Percentiles rank a stretch among this genome's conserved stretches.
Evolutionary conservation across 2,888 invertebrate species (phyloP).

Genomic region (Tillus elongatus): DNA sequence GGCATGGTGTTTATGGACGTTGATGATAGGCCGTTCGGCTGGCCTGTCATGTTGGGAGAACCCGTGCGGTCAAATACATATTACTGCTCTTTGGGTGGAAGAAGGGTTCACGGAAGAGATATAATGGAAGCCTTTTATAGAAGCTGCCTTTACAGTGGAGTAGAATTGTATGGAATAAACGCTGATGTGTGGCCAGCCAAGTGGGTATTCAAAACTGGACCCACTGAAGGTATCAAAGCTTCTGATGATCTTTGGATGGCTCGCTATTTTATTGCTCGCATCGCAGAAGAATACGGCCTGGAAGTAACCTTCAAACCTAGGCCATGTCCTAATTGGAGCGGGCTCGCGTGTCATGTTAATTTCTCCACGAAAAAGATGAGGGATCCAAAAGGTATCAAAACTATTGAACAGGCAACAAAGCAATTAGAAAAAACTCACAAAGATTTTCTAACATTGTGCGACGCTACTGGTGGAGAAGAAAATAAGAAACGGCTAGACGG

Average conservation of each 20-base stretch:
- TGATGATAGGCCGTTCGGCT: conserved; percentile 59
- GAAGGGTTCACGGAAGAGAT: conserved; percentile 68
- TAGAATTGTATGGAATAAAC: conserved; percentile 68
- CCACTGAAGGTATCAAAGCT: conserved; percentile 51
- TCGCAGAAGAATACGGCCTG: conserved; percentile 54
- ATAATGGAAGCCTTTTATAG: conserved; percentile 72
- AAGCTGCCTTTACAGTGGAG: conserved; percentile 70
- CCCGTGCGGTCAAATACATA: conserved; percentile 62
- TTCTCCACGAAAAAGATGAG: conserved; percentile 84
- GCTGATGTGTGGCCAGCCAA: conserved; percentile 67
- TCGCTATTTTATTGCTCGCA: conserved; percentile 48
- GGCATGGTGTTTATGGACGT: conserved; percentile 50
- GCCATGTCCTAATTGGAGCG: conserved; percentile 33
- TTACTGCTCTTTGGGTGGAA: conserved; percentile 76
- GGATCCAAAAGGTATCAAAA: conserved; percentile 49
- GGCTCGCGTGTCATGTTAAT: conserved; percentile 73
- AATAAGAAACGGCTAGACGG: neutral
- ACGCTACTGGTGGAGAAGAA: too few species aligned
- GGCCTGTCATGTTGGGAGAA: conserved; percentile 55
- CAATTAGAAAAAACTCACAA: neutral
- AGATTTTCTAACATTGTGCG: neutral
- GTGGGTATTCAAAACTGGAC: conserved; percentile 61
- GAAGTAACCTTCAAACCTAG: conserved; percentile 51
- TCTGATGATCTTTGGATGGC: conserved; percentile 56
- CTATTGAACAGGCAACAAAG: neutral